Evolutionary conservation across 2,888 invertebrate genomes (phyloP), one percentile per base, ranked within the genome.

Genomic region (Netelia melanura): DNA sequence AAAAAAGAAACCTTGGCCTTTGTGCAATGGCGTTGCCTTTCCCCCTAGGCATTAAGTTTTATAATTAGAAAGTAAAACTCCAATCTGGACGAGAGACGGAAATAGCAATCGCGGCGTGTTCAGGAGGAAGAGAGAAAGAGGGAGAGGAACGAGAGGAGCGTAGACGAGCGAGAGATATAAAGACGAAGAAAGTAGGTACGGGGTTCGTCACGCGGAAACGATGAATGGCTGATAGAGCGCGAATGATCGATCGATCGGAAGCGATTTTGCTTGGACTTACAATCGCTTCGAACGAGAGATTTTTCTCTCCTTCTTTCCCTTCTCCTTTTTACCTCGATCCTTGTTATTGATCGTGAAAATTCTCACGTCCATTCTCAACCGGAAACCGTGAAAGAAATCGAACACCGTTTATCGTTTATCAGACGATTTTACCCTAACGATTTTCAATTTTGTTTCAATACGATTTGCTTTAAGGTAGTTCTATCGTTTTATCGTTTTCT

Each of bases 211-310:
- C 71, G 68, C 61, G 70, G 43, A 80, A 76, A 70, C 70, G 75
- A 70, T 76, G 48, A 84, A 81, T 80, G 58, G 30, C 48, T 65
- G 75, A 64, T 71, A 71, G 70, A 67, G 62, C 61, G 54, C 62
- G 76, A 48, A 77, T 68, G 81, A 81, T 84, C 72, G 81, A 84
- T 81, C 72, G 81, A 54, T 67, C 14, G 25, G 17, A 67, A 77
- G 52, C 54, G 52, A 75, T 70, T 81, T 65, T 65, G 43, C 65
- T 17, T 21, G 23, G 30, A 11, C 30, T 62, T 11, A 23, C 14
- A 11, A 30, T 25, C 62, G 14, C 10, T 62, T 44, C 44, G 67
- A 11, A 68, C 43, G 56, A 68, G 58, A 38, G 21, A 68, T 68
- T 52, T 25, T 68, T 52, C 17, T 54, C 14, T 52, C 17, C 11